Evolutionary conservation across 2,797 vertebrate species (phyloP), one percentile per base, ranked within the genome.

Genomic region (Schizopygopsis pylzovi): DNA sequence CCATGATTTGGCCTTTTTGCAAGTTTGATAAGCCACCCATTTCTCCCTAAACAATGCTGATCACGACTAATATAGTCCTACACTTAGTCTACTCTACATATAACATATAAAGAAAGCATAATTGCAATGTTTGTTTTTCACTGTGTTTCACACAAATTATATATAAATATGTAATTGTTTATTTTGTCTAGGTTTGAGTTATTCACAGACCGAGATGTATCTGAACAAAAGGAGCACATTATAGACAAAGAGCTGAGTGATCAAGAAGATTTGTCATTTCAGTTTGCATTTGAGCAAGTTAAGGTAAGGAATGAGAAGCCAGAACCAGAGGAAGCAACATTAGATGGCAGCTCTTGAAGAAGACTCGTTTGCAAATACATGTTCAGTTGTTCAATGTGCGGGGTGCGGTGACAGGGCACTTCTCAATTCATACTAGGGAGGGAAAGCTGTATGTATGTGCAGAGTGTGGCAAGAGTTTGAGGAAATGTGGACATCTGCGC

Each of bases 361-460:
- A 95, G 89, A 95, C 95, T 7, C 95, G 95, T 90, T 92, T 95
- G 37, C 93, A 94, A 79, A 95, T 95, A 82, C 95, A 96, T 91
- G 95, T 95, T 94, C 88, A 90, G 90, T 54, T 95, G 95, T 90
- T 92, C 94, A 0, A 93, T 94, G 5, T 95, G 95, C 87, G 91
- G 93, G 7, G 93, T 93, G 81, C 91, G 92, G 72, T 96, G n/a
- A 96, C 94, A 9, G 89, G 95, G 4, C 95, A 95, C 87, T 94
- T 95, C 82, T 16, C 45, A 16, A 52, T 96, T 89, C 94, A 96
- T 84, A 95, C 95, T 0, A 95, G 94, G 25, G 94, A 95, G 39
- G 39, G 6, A 39, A 89, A 95, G 83, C 94, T 94, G 2, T 95
- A 95, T 15, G 47, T 93, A 61, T 95, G 95, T 2, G n/a, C n/a